Base-by-base conservation (phyloP, 2,797 vertebrate species). In the Esox lucius region DNA sequence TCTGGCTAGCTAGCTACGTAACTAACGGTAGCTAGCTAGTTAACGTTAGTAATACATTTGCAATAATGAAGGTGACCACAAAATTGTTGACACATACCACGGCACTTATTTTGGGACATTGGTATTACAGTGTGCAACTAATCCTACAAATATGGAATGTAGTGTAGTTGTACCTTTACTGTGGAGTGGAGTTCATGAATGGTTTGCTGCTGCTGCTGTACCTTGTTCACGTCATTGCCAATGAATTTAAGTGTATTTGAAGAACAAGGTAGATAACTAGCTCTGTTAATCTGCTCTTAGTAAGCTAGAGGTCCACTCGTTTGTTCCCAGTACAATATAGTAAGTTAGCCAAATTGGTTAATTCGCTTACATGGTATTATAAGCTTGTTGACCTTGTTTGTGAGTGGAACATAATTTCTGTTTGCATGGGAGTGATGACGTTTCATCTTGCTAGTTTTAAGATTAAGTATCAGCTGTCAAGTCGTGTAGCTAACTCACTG, bases 381-480 rank as follows among this genome's bases (percentile, higher is more conserved):
- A 31, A 66, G 31, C 64, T 17, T 31, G 5, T 8, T 66, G 15
- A 31, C 17, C 16, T 66, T 8, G 17, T 71, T 61, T 42, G 17
- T 51, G 33, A 3, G 26, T 33, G 17, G 61, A 61, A 35, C 56
- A 35, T 19, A 17, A 28, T 65, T 49, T 35, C n/a, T 35, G 51
- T 19, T n/a, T 68, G 17, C 17, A 16, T 42, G 24, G 48, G 33
- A 83, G 74, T 85, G 85, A 84, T 88, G 85, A 88, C 82, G 87
- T 88, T 42, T 68, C 66, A 42, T 19, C 7, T 35, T 9, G 17
- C 39, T 19, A 68, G 24, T 24, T n/a, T 24, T 8, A 1, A 19
- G 26, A 31, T 31, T 16, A 6, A 33, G 26, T 16, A 33, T 65
- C 28, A 66, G 31, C 64, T 66, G 7, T 31, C 0, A 1, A 28